Evolutionary conservation across 2,113 vertebrate species (phyloP).

Genomic region (Otis tarda): DNA sequence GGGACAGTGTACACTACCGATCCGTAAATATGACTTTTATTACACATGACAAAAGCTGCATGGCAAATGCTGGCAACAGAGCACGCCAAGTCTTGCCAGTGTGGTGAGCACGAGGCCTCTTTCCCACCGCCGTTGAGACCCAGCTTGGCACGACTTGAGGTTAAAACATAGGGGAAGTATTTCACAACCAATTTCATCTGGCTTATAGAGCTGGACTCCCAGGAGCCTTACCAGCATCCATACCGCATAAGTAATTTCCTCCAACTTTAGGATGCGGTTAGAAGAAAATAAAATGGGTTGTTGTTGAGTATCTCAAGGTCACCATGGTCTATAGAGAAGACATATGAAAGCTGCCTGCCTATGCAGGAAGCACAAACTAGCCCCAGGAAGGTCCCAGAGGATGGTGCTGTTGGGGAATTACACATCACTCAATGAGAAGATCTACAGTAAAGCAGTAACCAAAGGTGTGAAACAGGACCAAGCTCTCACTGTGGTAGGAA

Average conservation of each 20-base stretch:
- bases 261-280: not conserved
- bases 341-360: not conserved
- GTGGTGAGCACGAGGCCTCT: not conserved
- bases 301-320: not conserved
- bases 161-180: not conserved
- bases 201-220: not conserved
- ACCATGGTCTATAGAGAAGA: not conserved
- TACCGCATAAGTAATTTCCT: not conserved
- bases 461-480: not conserved
- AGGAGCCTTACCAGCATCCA: not conserved
- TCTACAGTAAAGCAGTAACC: not conserved
- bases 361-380: not conserved
- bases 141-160: accelerated
- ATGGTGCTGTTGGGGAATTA: not conserved
- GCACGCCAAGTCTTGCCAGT: accelerated
- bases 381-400: not conserved
- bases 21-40: not conserved
- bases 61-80: not conserved
- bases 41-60: not conserved
- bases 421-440: not conserved
- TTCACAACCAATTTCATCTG: not conserved
- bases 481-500: not conserved
- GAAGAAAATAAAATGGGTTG: not conserved
- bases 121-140: accelerated
- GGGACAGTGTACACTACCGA: not conserved